Conservation (phyloP, 2,113 vertebrate genomes). For the Rhynchopsitta pachyrhyncha region DNA sequence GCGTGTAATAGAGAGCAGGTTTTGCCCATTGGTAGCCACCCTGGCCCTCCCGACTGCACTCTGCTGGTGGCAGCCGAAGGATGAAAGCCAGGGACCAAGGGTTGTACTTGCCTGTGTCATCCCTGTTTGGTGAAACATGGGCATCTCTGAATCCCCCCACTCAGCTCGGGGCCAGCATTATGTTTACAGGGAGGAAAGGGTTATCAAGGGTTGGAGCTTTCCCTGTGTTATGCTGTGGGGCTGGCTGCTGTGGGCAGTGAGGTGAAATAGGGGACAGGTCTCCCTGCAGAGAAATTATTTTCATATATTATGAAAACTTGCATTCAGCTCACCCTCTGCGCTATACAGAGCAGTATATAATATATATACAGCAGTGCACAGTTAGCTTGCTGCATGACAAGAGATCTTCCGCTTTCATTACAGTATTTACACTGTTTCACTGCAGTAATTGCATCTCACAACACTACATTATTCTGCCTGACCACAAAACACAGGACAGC, state of each 20-base stretch:
- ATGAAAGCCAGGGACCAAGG: not conserved
- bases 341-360: not conserved
- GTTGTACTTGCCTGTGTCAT: not conserved
- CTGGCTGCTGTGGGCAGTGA: not conserved
- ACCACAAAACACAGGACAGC: not conserved
- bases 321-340: not conserved
- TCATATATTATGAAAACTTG: not conserved
- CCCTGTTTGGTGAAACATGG: not conserved
- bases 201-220: fast-evolving
- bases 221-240: not conserved
- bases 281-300: not conserved
- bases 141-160: fast-evolving
- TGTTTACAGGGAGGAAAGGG: not conserved
- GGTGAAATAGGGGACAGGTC: not conserved
- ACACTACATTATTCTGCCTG: not conserved
- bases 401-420: not conserved
- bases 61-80: not conserved
- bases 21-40: not conserved
- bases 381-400: not conserved
- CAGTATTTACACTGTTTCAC: not conserved
- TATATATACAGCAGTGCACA: not conserved
- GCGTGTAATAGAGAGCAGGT: not conserved
- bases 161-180: not conserved
- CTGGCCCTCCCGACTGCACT: not conserved
- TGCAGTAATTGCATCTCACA: not conserved